Evolutionary conservation across 1,140 invertebrate species (phyloP).

Genomic region (Tetramorium alpestre): DNA sequence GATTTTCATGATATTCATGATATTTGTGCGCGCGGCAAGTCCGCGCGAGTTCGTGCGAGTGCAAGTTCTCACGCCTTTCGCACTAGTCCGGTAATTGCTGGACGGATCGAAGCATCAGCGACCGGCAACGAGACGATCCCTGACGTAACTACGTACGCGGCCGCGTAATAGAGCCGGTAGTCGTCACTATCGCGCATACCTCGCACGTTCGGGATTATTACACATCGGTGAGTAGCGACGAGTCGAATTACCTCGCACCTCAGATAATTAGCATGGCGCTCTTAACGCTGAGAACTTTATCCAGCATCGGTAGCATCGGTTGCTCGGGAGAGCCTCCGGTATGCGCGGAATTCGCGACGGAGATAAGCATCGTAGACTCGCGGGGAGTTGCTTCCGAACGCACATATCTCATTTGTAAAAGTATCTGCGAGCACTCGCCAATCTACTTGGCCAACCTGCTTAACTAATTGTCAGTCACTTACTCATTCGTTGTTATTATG

Average conservation of each 20-base stretch:
- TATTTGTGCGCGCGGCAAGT: background rate
- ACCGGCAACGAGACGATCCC: slow-evolving; percentile 50
- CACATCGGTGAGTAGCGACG: slow-evolving; percentile 56
- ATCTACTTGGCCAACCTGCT: slow-evolving; percentile 28
- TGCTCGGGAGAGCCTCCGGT: slow-evolving; percentile 2
- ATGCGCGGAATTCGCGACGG: slow-evolving; percentile 36
- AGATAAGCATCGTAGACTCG: slow-evolving; percentile 41
- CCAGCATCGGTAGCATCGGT: background rate
- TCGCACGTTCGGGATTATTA: slow-evolving; percentile 66
- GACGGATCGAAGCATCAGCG: slow-evolving; percentile 51
- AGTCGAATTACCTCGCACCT: slow-evolving; percentile 66
- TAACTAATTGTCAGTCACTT: slow-evolving; percentile 20
- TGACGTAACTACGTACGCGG: slow-evolving; percentile 62
- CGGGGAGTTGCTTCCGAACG: slow-evolving; percentile 7
- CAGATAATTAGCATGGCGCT: slow-evolving; percentile 68
- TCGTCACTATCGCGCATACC: slow-evolving; percentile 62
- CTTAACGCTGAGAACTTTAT: slow-evolving; percentile 55
- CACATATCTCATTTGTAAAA: slow-evolving; percentile 44
- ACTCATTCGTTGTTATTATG: background rate
- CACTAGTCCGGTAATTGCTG: slow-evolving; percentile 56
- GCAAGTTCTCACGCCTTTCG: slow-evolving; percentile 59
- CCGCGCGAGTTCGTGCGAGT: slow-evolving; percentile 7
- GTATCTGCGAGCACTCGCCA: slow-evolving; percentile 7
- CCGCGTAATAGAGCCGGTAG: slow-evolving; percentile 67
- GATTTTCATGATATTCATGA: slow-evolving; percentile 33